phyloP scores from a whole-genome alignment of 2,797 vertebrate genomes.

The Pagetopsis macropterus region DNA sequence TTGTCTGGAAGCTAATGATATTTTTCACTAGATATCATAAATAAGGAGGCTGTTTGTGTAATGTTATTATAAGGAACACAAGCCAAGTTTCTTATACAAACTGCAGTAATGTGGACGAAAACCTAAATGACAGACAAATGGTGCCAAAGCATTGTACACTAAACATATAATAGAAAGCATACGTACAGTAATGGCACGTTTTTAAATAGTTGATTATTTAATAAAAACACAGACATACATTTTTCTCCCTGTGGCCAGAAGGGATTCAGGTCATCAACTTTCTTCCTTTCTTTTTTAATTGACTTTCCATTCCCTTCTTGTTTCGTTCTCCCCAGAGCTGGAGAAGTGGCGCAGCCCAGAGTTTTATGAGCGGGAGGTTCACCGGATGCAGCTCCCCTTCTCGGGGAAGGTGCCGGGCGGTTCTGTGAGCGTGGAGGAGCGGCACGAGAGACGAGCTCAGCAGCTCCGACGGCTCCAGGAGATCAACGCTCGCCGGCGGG shows the following conservation, averaged over 20 bases:
- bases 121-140: no score
- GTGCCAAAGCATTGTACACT: no score
- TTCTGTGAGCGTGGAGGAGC: conserved; percentile 89
- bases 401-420: conserved; percentile 89
- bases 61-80: no score
- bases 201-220: no score
- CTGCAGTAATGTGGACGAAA: no score
- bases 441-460: conserved; percentile 92
- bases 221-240: not conserved
- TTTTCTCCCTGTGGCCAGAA: not conserved
- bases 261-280: not conserved
- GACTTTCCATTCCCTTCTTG: not conserved
- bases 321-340: conserved; percentile 82
- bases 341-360: conserved; percentile 93
- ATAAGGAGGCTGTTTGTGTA: no score
- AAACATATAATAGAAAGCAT: no score
- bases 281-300: not conserved
- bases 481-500: conserved; percentile 91
- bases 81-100: no score
- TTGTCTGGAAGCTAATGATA: no score
- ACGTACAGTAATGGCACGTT: no score
- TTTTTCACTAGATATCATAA: no score
- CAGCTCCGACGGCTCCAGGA: conserved; percentile 94
- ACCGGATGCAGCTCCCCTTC: conserved; percentile 96
- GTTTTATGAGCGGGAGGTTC: conserved; percentile 93